Percentiles rank a stretch among this genome's conserved stretches.
These are phyloP conservation scores for Microdon myrmicae DNA, from an alignment of 2,888 invertebrate species.

Conservation along the genomic window DNA sequence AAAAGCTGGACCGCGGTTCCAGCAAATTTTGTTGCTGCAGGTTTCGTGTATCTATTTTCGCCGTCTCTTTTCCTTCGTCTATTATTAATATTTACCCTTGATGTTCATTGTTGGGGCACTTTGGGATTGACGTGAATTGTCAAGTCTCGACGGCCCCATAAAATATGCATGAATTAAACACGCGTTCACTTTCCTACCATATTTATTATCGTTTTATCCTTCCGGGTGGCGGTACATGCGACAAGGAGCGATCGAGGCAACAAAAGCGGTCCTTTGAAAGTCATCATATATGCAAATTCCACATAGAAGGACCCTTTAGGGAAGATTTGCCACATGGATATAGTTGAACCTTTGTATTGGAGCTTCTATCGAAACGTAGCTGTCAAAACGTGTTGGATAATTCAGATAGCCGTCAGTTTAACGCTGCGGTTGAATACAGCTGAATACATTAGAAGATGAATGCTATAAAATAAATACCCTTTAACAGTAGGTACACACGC, in stretches of 20 bases:
- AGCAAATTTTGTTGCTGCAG: constrained; percentile 41
- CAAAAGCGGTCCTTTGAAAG: constrained; percentile 11
- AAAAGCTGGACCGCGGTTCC: constrained; percentile 18
- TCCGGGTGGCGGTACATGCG: too few species aligned
- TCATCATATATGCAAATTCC: constrained; percentile 45
- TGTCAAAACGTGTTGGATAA: constrained; percentile 17
- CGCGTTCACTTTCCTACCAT: constrained; percentile 30
- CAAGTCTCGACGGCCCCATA: constrained; percentile 32
- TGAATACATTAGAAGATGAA: constrained; percentile 24
- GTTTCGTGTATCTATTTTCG: constrained; percentile 24
- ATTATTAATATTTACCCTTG: constrained; percentile 26
- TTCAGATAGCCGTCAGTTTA: constrained; percentile 26
- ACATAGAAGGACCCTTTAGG: constrained; percentile 38
- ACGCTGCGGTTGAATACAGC: constrained; percentile 33
- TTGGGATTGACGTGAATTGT: constrained; percentile 34
- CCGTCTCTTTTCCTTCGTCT: constrained; percentile 10
- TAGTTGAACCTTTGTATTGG: too few species aligned
- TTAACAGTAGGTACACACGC: constrained; percentile 4
- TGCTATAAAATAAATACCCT: constrained; percentile 32
- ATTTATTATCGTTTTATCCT: constrained; percentile 9
- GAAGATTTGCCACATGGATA: too few species aligned
- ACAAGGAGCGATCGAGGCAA: background rate
- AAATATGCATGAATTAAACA: constrained; percentile 47
- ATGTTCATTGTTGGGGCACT: constrained; percentile 29
- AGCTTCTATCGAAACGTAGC: constrained; percentile 13